These are phyloP conservation scores for Clarias magur DNA, from an alignment of 2,113 vertebrate genomes.

Conservation along the genomic window DNA sequence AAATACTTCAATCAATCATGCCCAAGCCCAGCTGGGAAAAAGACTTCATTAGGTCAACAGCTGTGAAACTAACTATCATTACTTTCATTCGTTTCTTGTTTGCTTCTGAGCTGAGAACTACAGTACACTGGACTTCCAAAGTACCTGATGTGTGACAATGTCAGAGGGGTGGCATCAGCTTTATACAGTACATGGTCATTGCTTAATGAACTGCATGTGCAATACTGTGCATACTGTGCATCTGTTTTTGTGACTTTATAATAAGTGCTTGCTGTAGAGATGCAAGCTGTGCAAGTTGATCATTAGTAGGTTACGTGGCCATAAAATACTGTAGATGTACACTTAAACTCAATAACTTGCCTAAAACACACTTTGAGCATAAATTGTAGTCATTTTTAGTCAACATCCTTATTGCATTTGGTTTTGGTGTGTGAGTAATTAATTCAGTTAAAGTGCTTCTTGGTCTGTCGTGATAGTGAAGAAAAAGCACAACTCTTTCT, in stretches of 20 bases:
- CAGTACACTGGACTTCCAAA: neutral
- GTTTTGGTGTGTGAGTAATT: too few relatives aligned
- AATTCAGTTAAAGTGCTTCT: too few relatives aligned
- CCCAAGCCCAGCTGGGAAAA: conserved; percentile 49
- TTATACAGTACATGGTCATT: neutral
- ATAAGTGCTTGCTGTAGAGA: neutral
- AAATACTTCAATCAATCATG: conserved; percentile 59
- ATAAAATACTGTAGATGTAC: neutral
- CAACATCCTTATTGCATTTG: too few relatives aligned
- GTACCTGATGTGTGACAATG: conserved; percentile 17
- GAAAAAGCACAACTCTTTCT: too few relatives aligned
- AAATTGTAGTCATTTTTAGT: too few relatives aligned
- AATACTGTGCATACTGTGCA: neutral
- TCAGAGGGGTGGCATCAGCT: neutral
- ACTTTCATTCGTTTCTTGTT: conserved; percentile 53
- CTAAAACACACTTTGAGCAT: neutral
- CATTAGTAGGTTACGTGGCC: neutral
- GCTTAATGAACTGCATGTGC: neutral
- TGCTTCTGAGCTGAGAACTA: conserved; percentile 6
- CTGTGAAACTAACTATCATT: conserved; percentile 49
- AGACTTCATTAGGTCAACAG: conserved; percentile 59
- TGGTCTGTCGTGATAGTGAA: too few relatives aligned
- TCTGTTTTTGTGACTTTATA: neutral
- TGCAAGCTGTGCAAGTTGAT: neutral
- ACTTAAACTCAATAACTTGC: neutral